Evolutionary conservation across 2,888 invertebrate species (phyloP), one percentile per base, ranked within the genome.

Genomic region (Eilema sororculum): DNA sequence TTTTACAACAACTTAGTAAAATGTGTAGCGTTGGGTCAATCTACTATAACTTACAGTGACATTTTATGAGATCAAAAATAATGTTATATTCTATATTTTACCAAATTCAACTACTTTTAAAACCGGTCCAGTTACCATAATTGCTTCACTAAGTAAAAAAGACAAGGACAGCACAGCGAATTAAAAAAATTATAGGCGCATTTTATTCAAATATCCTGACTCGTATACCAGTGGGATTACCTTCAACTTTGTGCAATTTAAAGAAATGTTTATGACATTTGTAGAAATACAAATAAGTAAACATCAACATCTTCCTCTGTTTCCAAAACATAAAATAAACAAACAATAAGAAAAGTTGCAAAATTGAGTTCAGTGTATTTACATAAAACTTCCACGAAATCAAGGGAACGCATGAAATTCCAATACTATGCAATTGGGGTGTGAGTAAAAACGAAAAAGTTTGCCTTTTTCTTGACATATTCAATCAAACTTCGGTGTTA

Each of bases 401-500:
- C 58, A 67, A 58, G 57, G 59, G 61, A 73, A 75, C 74, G 75
- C 76, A 80, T 68, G 76, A 75, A 79, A 86, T 84, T 85, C 76
- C 80, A 78, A 82, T 81, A 73, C 74, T 79, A 80, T 85, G 82
- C 84, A 85, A 82, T 84, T 75, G 77, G 77, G 77, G 78, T 74
- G 78, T 69, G 78, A 76, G 69, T 65, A 68, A 80, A 81, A 84
- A 73, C 81, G 85, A 84, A 86, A 88, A 90, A 90, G 83, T 87
- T 87, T 69, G 74, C 73, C 74, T 65, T 78, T 81, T 75, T 82
- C 78, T 74, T 86, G 86, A 89, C 87, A 89, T 89, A 90, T 91
- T 91, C 91, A 90, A 91, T 91, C 90, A 89, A 91, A 91, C 81
- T 91, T 91, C 87, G 78, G 81, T 81, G 78, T 74, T 85, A 87